Evolutionary conservation across 2,888 invertebrate genomes (phyloP).

Genomic region (Philereme vetulata): DNA sequence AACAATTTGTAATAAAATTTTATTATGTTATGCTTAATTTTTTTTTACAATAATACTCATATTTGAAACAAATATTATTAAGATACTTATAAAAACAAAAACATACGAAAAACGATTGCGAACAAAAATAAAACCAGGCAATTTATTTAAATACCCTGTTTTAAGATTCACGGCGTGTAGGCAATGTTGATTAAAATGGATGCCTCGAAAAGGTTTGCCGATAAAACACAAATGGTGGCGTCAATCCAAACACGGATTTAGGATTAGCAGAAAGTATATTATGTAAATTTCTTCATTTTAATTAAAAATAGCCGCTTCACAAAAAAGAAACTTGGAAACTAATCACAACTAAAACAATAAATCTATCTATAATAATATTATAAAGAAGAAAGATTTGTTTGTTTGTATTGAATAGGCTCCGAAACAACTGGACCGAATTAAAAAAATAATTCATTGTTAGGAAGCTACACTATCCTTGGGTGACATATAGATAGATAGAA

Average conservation of each 20-base stretch:
- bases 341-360: too few relatives aligned
- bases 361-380: too few relatives aligned
- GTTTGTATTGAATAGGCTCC: too few relatives aligned
- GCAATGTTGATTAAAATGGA: conserved; percentile 54
- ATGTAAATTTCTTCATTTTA: conserved; percentile 57
- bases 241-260: conserved; percentile 62
- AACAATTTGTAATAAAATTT: too few relatives aligned
- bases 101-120: not conserved
- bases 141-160: conserved; percentile 24
- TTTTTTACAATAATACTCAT: not conserved
- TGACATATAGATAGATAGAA: too few relatives aligned
- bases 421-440: too few relatives aligned
- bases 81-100: not conserved
- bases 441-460: too few relatives aligned
- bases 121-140: conserved; percentile 19
- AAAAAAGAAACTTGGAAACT: too few relatives aligned
- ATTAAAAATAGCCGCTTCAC: too few relatives aligned
- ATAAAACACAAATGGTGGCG: conserved; percentile 65
- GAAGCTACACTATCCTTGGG: too few relatives aligned
- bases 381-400: too few relatives aligned
- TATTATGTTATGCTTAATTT: too few relatives aligned
- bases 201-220: conserved; percentile 52
- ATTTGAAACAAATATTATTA: not conserved
- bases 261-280: conserved; percentile 52
- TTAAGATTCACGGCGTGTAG: conserved; percentile 40